phyloP scores from a whole-genome alignment of 2,888 invertebrate genomes.

The Stictocephala bisonia region DNA sequence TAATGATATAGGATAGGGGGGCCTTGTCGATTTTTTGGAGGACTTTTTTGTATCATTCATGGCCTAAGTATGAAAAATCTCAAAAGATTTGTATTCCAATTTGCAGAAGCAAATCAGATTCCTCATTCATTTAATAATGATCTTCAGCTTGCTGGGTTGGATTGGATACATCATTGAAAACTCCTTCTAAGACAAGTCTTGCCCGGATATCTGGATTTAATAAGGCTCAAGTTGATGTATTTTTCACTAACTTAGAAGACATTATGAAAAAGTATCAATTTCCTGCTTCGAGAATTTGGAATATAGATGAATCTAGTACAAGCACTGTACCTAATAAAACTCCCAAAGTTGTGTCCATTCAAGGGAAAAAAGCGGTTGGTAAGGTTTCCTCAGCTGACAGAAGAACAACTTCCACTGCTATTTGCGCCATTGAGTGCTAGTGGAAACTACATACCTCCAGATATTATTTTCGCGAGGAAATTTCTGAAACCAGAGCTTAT shows the following conservation, averaged over 20 bases:
- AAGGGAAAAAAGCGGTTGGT: conserved; percentile 42
- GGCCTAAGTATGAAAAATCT: conserved; percentile 28
- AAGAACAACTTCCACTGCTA: conserved; percentile 7
- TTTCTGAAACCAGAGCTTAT: conserved; percentile 32
- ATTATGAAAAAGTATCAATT: conserved; percentile 33
- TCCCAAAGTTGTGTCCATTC: conserved; percentile 27
- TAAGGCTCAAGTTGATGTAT: conserved; percentile 22
- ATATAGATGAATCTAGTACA: conserved; percentile 33
- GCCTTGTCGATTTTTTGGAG: no score
- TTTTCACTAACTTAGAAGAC: conserved; percentile 13
- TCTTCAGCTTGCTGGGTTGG: conserved; percentile 11
- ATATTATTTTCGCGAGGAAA: conserved; percentile 36
- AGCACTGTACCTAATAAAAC: conserved; percentile 39
- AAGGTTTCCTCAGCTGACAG: conserved; percentile 42
- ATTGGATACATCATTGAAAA: conserved; percentile 22
- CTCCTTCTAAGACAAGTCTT: conserved; percentile 30
- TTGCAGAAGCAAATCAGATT: conserved; percentile 33
- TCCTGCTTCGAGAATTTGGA: conserved; percentile 30
- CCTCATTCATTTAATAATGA: conserved; percentile 29
- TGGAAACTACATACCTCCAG: conserved; percentile 33
- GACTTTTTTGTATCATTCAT: no score
- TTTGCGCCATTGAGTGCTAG: conserved; percentile 39
- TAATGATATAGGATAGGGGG: no score
- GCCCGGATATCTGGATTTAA: conserved; percentile 34
- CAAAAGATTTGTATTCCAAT: conserved; percentile 17